Evolutionary conservation across 2,113 vertebrate genomes (phyloP).

Genomic region (Thermophis baileyi): DNA sequence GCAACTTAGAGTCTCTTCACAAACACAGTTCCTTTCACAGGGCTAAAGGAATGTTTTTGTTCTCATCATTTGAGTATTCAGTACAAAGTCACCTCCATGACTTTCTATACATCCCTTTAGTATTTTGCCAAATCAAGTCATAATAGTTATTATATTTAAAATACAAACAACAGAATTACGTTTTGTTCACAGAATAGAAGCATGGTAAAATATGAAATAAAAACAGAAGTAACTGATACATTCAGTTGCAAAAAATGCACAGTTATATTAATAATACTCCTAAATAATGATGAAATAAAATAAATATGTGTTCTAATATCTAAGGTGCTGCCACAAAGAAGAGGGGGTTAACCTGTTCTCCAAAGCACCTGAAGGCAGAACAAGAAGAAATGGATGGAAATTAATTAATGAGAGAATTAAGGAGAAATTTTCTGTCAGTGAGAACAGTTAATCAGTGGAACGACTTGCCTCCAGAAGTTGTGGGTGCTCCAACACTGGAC

Average conservation of each 20-base stretch:
- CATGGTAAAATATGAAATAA: background rate
- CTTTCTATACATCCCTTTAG: background rate
- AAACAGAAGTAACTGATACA: background rate
- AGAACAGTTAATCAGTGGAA: background rate
- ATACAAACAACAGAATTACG: background rate
- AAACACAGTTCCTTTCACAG: background rate
- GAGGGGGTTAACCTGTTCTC: background rate
- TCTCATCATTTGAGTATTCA: background rate
- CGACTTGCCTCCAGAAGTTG: background rate
- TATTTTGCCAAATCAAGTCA: background rate
- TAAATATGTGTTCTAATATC: background rate
- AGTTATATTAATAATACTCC: background rate
- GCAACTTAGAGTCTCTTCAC: background rate
- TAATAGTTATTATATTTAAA: background rate
- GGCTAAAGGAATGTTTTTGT: background rate
- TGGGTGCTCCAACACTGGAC: background rate
- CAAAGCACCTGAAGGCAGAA: background rate
- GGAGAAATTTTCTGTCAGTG: background rate
- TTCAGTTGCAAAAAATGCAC: background rate
- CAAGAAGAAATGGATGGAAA: background rate
- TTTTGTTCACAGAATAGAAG: background rate
- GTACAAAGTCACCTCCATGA: background rate
- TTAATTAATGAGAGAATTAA: background rate
- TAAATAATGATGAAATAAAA: background rate
- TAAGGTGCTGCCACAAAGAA: background rate